A percentile compares a stretch with the other conserved stretches of the same genome.
phyloP scores from a whole-genome alignment of 2,113 vertebrate genomes.

The Collichthys lucidus region DNA sequence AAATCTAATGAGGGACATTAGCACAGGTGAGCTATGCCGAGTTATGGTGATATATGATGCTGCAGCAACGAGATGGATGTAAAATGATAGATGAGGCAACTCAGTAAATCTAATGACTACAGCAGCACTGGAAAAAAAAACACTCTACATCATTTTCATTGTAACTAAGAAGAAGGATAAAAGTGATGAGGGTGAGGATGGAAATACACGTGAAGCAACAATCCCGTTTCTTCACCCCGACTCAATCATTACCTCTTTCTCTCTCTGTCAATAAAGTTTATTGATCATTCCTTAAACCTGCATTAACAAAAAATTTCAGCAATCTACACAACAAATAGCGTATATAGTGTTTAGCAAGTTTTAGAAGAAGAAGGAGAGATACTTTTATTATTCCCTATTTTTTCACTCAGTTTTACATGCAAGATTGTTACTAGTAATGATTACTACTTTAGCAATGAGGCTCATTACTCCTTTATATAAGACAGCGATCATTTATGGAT shows the following conservation, averaged over 20 bases:
- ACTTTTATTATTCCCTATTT: too few species aligned
- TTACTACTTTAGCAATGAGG: background rate
- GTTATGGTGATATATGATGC: background rate
- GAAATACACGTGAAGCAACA: background rate
- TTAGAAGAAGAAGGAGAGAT: too few species aligned
- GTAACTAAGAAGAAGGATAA: background rate
- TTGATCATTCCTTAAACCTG: background rate
- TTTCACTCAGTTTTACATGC: too few species aligned
- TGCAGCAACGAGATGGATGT: background rate
- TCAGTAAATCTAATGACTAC: background rate
- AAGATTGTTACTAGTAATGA: too few species aligned
- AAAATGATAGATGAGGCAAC: slow-evolving; percentile 1
- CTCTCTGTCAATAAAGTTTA: background rate
- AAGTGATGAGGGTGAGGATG: background rate
- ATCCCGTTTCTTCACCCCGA: background rate
- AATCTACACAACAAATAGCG: background rate
- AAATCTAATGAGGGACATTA: background rate
- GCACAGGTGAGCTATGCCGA: background rate
- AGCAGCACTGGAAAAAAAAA: background rate
- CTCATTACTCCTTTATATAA: background rate
- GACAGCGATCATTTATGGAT: background rate
- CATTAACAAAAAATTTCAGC: background rate
- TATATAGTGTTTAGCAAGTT: background rate
- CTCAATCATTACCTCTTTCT: background rate
- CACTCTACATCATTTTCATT: background rate